Conservation (phyloP, 1,140 invertebrate species). For the Heliothis virescens region DNA sequence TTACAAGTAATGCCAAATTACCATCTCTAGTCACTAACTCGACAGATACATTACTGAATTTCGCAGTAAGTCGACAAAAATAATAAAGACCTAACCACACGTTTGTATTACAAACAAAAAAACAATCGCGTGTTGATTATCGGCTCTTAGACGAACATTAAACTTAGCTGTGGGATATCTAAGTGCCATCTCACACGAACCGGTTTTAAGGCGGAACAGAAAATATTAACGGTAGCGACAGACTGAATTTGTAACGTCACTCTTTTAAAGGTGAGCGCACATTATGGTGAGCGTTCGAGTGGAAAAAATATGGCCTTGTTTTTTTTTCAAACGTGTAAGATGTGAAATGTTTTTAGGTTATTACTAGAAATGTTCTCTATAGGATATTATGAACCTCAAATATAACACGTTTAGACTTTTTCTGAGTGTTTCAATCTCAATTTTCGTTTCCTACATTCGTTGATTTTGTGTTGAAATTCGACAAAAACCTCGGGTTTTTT, state of each 20-base stretch:
- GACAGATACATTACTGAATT: no score
- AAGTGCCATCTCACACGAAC: constrained; percentile 47
- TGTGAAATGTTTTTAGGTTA: no score
- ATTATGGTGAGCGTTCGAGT: not conserved
- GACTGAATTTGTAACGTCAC: not conserved
- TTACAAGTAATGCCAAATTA: no score
- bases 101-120: constrained; percentile 10
- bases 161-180: constrained; percentile 13
- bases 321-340: no score
- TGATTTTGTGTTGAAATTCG: no score
- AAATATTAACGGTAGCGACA: constrained; percentile 3
- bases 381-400: no score
- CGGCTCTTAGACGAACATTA: constrained; percentile 30
- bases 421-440: no score
- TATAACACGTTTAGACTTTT: no score
- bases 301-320: no score
- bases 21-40: not conserved
- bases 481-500: no score
- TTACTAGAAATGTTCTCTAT: no score
- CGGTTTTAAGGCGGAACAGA: not conserved
- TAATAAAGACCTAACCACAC: not conserved
- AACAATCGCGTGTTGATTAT: constrained; percentile 40
- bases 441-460: no score
- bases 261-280: not conserved
- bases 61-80: not conserved